Conservation (phyloP, 2,888 invertebrate species). For the Caenorhabditis imperialis region DNA sequence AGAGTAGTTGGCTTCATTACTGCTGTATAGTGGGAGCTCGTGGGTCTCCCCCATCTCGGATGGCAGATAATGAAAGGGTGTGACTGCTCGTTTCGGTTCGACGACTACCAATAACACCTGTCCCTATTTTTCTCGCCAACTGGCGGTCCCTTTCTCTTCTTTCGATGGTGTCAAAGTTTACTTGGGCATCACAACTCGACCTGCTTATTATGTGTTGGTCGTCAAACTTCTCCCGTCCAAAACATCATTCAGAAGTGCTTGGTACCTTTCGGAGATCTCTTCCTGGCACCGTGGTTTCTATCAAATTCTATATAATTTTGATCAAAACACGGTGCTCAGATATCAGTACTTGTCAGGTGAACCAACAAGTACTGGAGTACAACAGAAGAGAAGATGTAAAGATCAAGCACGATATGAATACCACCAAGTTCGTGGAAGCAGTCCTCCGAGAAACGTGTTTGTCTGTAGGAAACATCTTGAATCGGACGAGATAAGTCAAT, state of each 20-base stretch:
- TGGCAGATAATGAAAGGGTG: constrained; percentile 25
- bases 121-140: constrained; percentile 7
- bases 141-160: background rate
- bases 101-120: constrained; percentile 14
- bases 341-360: no score
- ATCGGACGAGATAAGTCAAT: no score
- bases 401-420: no score
- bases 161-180: constrained; percentile 17
- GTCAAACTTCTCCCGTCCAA: constrained; percentile 1
- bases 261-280: constrained; percentile 24
- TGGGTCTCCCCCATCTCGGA: background rate
- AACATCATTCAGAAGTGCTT: constrained; percentile 25
- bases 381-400: no score
- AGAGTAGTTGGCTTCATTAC: no score
- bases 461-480: no score
- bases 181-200: constrained; percentile 8
- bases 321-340: constrained; percentile 21
- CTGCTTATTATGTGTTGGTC: constrained; percentile 23
- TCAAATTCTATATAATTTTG: constrained; percentile 25
- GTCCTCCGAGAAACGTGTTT: no score
- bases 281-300: constrained; percentile 16
- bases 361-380: no score
- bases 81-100: constrained; percentile 7
- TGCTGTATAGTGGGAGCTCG: no score
- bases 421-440: no score